Base-by-base conservation (phyloP, 1,140 invertebrate species). In the Bombus terrestris region DNA sequence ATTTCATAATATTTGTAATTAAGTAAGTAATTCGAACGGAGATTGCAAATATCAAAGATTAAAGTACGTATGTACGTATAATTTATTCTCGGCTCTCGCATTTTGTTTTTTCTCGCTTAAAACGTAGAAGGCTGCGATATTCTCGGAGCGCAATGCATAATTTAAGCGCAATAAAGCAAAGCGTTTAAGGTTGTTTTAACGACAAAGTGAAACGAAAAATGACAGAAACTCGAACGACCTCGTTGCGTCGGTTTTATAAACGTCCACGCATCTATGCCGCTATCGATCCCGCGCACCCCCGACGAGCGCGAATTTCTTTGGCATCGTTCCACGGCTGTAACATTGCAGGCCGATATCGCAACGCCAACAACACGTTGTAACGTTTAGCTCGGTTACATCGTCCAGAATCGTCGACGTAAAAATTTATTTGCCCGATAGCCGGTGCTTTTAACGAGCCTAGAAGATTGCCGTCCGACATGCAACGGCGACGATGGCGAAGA, bases 391-490 rank as follows among this genome's bases (percentile, higher is more conserved):
- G 35, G 18, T 76, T 37, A 59, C 74, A 62, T 35, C 25, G 68
- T 81, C 0, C 28, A 43, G 28, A 41, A 64, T 41, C 68, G 35
- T 12, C 66, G 41, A 22, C 68, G 66, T 57, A 81, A 81, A 81
- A 57, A 39, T 39, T 71, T 57, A 57, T 81, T 57, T 12, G 25
- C 37, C 15, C 39, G 68, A 72, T 57, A 57, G 35, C 22, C 43
- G 35, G 41, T 47, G 32, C 22, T 39, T 75, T 66, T 64, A 41
- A 66, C 57, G 72, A 75, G 53, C 2, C 32, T 15, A 1, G 37
- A 47, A 43, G 53, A 82, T 82, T 47, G 41, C 28, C 39, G 71
- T 35, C 12, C 28, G 41, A 62, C 81, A 82, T 82, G 80, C 80
- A 71, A 81, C 47, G 4, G 22, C 25, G 39, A 79, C 28, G n/a